A percentile compares a stretch with the other conserved stretches of the same genome.
Conservation (phyloP, 1,140 invertebrate species). For the Hylaeus anthracinus region DNA sequence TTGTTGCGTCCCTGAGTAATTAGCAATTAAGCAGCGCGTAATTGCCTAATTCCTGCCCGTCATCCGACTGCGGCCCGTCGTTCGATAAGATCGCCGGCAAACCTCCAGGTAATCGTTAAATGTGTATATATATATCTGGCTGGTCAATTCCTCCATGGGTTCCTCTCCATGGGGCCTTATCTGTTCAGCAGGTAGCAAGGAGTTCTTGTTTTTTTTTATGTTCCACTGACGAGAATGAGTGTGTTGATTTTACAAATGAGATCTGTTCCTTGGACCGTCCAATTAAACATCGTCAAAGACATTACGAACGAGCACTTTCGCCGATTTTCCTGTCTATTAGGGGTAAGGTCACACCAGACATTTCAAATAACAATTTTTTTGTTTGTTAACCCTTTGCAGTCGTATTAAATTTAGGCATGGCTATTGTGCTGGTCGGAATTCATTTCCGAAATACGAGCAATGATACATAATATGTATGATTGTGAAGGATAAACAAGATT, state of each 20-base stretch:
- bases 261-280: not conserved
- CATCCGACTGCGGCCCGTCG: slow-evolving; percentile 57
- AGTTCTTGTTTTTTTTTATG: slow-evolving; percentile 24
- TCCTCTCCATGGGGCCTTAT: slow-evolving; percentile 25
- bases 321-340: too few relatives aligned
- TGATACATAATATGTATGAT: too few relatives aligned
- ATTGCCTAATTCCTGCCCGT: slow-evolving; percentile 68
- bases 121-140: slow-evolving; percentile 38
- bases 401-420: too few relatives aligned
- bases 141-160: slow-evolving; percentile 24
- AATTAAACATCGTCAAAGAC: too few relatives aligned
- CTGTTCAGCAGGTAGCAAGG: slow-evolving; percentile 56
- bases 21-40: slow-evolving; percentile 67
- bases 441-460: too few relatives aligned
- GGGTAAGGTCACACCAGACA: too few relatives aligned
- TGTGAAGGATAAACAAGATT: too few relatives aligned
- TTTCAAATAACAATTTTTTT: too few relatives aligned
- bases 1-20: slow-evolving; percentile 55
- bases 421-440: too few relatives aligned
- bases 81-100: slow-evolving; percentile 59
- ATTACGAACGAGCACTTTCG: too few relatives aligned
- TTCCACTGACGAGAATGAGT: slow-evolving; percentile 9
- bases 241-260: slow-evolving; percentile 12
- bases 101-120: slow-evolving; percentile 53
- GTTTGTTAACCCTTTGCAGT: too few relatives aligned